A percentile compares a stretch with the other conserved stretches of the same genome.
Conservation (phyloP, 2,888 invertebrate species). For the Acanthococcus lagerstroemiae region DNA sequence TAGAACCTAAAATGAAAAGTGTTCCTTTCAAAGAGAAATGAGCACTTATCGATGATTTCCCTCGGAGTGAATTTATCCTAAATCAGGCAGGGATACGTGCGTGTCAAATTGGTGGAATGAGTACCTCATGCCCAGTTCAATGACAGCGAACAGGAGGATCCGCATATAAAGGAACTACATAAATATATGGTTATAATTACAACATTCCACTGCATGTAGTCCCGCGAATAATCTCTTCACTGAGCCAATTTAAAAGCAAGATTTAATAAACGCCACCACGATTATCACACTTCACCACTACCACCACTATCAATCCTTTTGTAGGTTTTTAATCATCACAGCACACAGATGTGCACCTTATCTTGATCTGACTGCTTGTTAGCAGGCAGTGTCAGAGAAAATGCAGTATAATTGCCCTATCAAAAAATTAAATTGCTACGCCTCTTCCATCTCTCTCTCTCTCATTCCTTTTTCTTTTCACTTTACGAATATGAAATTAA, state of each 20-base stretch:
- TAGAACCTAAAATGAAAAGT: no score
- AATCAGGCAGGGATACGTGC: no score
- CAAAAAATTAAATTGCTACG: slow-evolving; percentile 29
- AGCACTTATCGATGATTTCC: no score
- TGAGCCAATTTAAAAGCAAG: slow-evolving; percentile 19
- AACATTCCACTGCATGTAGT: no score
- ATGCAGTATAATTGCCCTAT: slow-evolving; percentile 27
- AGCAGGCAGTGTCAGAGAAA: slow-evolving; percentile 9
- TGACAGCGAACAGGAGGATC: no score
- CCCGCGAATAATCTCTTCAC: slow-evolving; percentile 16
- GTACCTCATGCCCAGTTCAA: no score
- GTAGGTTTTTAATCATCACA: slow-evolving; percentile 27
- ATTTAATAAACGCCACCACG: slow-evolving; percentile 17
- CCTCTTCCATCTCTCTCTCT: slow-evolving; percentile 4
- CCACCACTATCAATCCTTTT: slow-evolving; percentile 3
- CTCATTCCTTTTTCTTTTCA: slow-evolving; percentile 6
- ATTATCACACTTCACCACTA: slow-evolving; percentile 11
- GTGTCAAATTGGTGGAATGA: no score
- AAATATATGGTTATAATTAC: no score
- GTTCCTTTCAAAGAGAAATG: no score
- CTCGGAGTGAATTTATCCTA: no score
- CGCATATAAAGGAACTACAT: no score
- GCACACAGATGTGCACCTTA: slow-evolving; percentile 22
- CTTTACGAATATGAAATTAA: slow-evolving; percentile 7
- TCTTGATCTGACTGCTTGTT: slow-evolving; percentile 24